These are phyloP conservation scores for Agrochola macilenta DNA, from an alignment of 2,888 invertebrate species.

Conservation along the genomic window DNA sequence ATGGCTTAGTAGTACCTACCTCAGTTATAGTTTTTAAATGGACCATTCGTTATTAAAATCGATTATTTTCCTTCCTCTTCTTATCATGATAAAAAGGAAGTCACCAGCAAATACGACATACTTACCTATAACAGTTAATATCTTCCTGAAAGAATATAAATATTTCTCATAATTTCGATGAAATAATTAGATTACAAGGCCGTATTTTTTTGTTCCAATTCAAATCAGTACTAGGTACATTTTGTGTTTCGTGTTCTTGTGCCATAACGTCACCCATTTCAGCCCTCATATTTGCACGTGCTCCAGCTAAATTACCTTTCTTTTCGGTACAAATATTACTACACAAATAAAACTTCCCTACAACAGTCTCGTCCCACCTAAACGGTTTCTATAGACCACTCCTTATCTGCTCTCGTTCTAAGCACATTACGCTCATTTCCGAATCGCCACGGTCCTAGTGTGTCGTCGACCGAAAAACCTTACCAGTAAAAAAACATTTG, in stretches of 20 bases:
- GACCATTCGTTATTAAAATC: background rate
- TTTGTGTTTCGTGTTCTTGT: background rate
- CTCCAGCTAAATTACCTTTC: background rate
- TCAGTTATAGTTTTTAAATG: background rate
- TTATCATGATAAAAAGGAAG: background rate
- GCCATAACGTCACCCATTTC: background rate
- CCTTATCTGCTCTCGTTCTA: constrained; percentile 55
- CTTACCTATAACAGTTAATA: background rate
- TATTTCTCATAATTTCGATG: background rate
- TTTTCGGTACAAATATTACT: constrained; percentile 37
- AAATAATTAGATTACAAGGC: background rate
- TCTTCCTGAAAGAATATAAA: background rate
- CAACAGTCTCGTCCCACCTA: constrained; percentile 25
- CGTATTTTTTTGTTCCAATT: background rate
- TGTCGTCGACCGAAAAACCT: constrained; percentile 48
- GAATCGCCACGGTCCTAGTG: constrained; percentile 52
- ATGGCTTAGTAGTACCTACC: background rate
- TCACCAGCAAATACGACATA: background rate
- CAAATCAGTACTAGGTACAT: background rate
- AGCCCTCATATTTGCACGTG: background rate
- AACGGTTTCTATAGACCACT: constrained; percentile 46
- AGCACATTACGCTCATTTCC: constrained; percentile 64
- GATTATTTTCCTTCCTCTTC: constrained; percentile 8
- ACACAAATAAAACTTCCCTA: constrained; percentile 11
- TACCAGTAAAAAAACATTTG: constrained; percentile 14